Evolutionary conservation across 2,888 invertebrate species (phyloP).

Genomic region (Heliconius ismenius): DNA sequence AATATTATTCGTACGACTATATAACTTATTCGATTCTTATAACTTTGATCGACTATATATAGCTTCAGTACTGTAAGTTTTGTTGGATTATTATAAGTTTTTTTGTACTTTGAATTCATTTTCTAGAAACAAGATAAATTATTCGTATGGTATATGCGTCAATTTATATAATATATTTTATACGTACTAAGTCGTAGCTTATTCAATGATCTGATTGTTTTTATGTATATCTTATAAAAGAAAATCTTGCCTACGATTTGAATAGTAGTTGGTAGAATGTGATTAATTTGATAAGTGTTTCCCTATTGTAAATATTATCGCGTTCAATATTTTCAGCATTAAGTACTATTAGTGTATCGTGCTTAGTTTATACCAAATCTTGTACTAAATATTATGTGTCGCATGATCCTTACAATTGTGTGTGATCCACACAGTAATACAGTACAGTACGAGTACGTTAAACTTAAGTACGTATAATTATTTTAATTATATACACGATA

Average conservation of each 20-base stretch:
- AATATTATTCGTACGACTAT: not conserved
- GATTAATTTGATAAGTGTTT: conserved; percentile 3
- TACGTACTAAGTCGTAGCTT: not conserved
- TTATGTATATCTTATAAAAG: conserved; percentile 24
- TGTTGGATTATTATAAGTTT: not conserved
- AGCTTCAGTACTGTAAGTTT: not conserved
- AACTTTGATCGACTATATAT: not conserved
- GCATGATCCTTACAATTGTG: not conserved
- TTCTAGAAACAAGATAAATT: not conserved
- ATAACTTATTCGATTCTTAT: too few species aligned
- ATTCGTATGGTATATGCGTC: not conserved
- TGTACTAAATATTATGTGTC: not conserved
- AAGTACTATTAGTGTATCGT: not conserved
- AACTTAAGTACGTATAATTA: not conserved
- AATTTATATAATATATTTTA: conserved; percentile 2
- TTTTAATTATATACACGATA: not conserved
- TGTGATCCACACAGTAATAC: not conserved
- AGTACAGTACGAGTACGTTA: not conserved
- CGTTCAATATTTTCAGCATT: conserved; percentile 15
- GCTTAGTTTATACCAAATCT: conserved; percentile 4
- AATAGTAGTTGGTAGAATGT: conserved; percentile 16
- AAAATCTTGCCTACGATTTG: conserved; percentile 23
- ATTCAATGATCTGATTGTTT: conserved; percentile 30
- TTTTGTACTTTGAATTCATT: not conserved
- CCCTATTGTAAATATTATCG: conserved; percentile 8